Evolutionary conservation across 1,140 invertebrate genomes (phyloP).

Genomic region (Psilanteris sp.): DNA sequence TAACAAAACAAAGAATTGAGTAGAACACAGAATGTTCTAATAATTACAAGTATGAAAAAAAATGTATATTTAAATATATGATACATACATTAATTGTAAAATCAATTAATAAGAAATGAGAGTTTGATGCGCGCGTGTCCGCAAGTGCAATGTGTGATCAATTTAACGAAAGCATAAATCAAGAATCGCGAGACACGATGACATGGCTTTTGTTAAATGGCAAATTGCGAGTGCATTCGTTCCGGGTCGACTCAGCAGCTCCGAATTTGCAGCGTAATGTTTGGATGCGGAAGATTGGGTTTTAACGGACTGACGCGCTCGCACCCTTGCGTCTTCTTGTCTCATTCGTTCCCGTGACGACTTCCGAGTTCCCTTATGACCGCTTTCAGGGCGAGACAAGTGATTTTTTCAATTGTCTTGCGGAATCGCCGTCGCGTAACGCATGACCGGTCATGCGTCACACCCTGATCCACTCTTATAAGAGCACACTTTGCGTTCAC

Average conservation of each 20-base stretch:
- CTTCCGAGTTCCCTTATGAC: slow-evolving; percentile 26
- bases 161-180: slow-evolving; percentile 43
- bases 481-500: slow-evolving; percentile 61
- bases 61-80: too few species aligned
- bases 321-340: slow-evolving; percentile 65
- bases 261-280: slow-evolving; percentile 57
- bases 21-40: too few species aligned
- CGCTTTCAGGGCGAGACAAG: slow-evolving; percentile 76
- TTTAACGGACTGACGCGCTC: slow-evolving; percentile 71
- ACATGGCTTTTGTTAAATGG: slow-evolving; percentile 49
- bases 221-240: slow-evolving; percentile 61
- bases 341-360: slow-evolving; percentile 50
- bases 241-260: slow-evolving; percentile 34
- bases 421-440: slow-evolving; percentile 66
- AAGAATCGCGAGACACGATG: slow-evolving; percentile 44
- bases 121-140: neutral
- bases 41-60: too few species aligned
- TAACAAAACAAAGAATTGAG: too few species aligned
- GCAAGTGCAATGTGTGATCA: slow-evolving; percentile 20
- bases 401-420: slow-evolving; percentile 79
- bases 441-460: slow-evolving; percentile 76
- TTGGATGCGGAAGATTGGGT: slow-evolving; percentile 72
- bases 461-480: slow-evolving; percentile 69
- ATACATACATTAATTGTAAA: too few species aligned
- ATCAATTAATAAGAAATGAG: slow-evolving; percentile 41